A percentile compares a stretch with the other conserved stretches of the same genome.
Evolutionary conservation across 2,888 invertebrate species (phyloP).

Genomic region (Caenorhabditis sp.): DNA sequence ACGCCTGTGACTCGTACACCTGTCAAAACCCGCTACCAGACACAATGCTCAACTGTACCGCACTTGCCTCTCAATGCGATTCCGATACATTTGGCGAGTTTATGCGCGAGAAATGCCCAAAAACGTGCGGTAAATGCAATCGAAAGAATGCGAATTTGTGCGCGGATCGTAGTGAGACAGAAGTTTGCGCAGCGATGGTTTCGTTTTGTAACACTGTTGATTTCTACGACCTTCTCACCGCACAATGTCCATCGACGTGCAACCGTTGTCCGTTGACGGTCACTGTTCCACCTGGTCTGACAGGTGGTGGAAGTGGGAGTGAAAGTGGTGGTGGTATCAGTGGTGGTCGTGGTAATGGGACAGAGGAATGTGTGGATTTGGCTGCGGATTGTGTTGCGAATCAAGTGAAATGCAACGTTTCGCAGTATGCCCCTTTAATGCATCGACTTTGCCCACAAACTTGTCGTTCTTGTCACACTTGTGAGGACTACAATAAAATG

Average conservation of each 20-base stretch:
- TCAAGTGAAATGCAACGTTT: slow-evolving; percentile 16
- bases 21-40: slow-evolving; percentile 46
- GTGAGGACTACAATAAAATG: slow-evolving; percentile 36
- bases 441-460: slow-evolving; percentile 42
- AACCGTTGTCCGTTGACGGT: slow-evolving; percentile 39
- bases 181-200: slow-evolving; percentile 32
- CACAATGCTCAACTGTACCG: slow-evolving; percentile 35
- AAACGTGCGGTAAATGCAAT: slow-evolving; percentile 45
- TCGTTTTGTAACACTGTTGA: slow-evolving; percentile 44
- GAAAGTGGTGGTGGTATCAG: not conserved
- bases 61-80: slow-evolving; percentile 33
- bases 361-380: slow-evolving; percentile 32
- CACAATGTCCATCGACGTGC: slow-evolving; percentile 44
- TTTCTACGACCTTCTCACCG: slow-evolving; percentile 38
- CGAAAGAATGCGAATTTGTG: slow-evolving; percentile 44
- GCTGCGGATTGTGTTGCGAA: slow-evolving; percentile 30
- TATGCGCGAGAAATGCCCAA: slow-evolving; percentile 48
- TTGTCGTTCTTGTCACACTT: slow-evolving; percentile 32
- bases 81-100: slow-evolving; percentile 27
- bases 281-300: too few relatives aligned
- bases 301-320: not conserved
- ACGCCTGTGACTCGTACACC: slow-evolving; percentile 40
- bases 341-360: not conserved
- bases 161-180: slow-evolving; percentile 20
- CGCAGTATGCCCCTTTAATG: slow-evolving; percentile 35